Evolutionary conservation across 1,140 invertebrate genomes (phyloP).

Genomic region (Linepithema humile): DNA sequence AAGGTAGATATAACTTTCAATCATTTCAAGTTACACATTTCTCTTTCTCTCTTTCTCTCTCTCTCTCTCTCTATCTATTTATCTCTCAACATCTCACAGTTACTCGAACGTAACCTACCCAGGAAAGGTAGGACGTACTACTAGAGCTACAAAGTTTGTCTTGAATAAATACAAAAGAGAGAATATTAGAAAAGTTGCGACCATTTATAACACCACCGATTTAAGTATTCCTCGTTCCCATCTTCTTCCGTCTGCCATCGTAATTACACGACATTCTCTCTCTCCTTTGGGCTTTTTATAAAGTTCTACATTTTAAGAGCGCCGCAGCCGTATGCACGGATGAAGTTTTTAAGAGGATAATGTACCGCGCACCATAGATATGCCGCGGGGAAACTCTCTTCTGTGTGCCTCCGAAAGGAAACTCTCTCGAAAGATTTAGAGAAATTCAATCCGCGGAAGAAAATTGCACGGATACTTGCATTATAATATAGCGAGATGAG

Average conservation of each 20-base stretch:
- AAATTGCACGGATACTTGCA: slow-evolving; percentile 2
- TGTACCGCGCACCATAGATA: not conserved
- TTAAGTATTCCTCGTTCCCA: not conserved
- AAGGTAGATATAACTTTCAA: not conserved
- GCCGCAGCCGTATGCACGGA: not conserved
- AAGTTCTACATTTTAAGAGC: slow-evolving; percentile 8
- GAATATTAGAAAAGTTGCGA: slow-evolving; percentile 48
- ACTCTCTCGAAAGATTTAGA: slow-evolving; percentile 22
- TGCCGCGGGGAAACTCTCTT: not conserved
- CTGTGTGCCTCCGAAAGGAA: not conserved
- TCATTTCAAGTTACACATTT: not conserved
- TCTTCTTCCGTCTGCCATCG: not conserved
- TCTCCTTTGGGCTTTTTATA: not conserved
- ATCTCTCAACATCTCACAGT: not conserved
- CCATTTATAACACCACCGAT: slow-evolving; percentile 7
- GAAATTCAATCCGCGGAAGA: slow-evolving; percentile 13
- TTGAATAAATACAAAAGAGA: slow-evolving; percentile 18
- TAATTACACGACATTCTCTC: slow-evolving; percentile 14
- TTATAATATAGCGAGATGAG: not conserved
- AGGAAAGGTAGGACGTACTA: not conserved
- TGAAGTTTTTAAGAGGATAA: slow-evolving; percentile 29
- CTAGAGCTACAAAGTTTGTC: slow-evolving; percentile 14
- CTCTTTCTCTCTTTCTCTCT: too few species aligned
- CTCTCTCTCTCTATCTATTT: too few species aligned
- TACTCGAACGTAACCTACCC: not conserved